A percentile compares a stretch with the other conserved stretches of the same genome.
phyloP scores from a whole-genome alignment of 1,140 invertebrate species.

The Zophobas atratus region DNA sequence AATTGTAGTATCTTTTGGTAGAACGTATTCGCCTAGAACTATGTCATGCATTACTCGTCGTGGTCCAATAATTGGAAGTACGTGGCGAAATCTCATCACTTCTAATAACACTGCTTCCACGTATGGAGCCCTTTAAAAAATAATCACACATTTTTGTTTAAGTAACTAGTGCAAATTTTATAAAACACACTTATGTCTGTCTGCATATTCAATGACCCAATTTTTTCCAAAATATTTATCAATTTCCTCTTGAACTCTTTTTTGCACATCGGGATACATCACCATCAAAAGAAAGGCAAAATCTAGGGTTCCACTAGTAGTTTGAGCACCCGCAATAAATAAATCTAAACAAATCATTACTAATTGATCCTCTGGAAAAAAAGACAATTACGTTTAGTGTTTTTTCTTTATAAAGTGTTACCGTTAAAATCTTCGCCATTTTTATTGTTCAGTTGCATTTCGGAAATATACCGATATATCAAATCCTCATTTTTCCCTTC shows the following conservation, averaged over 20 bases:
- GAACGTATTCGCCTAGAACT: constrained; percentile 72
- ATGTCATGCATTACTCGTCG: constrained; percentile 74
- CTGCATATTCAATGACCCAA: constrained; percentile 39
- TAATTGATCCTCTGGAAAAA: constrained; percentile 76
- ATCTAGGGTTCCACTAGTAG: constrained; percentile 83
- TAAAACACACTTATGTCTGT: constrained; percentile 31
- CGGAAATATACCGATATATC: constrained; percentile 83
- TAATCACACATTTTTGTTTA: too few relatives aligned
- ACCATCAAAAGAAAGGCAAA: constrained; percentile 86
- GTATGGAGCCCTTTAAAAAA: constrained; percentile 72
- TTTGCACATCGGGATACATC: constrained; percentile 83
- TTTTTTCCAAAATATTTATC: constrained; percentile 81
- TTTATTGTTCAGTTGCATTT: constrained; percentile 71
- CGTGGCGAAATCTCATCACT: constrained; percentile 69
- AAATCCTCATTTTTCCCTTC: constrained; percentile 76
- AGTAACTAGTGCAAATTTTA: too few relatives aligned
- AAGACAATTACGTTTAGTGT: too few relatives aligned
- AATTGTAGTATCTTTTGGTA: constrained; percentile 80
- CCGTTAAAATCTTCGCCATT: constrained; percentile 55
- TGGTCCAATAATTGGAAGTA: constrained; percentile 76
- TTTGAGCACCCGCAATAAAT: constrained; percentile 89
- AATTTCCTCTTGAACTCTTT: constrained; percentile 85
- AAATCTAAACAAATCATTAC: constrained; percentile 85
- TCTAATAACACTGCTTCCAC: constrained; percentile 76
- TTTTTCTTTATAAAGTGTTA: constrained; percentile 36